These are phyloP conservation scores for Hypolimnas misippus DNA, from an alignment of 2,888 invertebrate species.

Conservation along the genomic window DNA sequence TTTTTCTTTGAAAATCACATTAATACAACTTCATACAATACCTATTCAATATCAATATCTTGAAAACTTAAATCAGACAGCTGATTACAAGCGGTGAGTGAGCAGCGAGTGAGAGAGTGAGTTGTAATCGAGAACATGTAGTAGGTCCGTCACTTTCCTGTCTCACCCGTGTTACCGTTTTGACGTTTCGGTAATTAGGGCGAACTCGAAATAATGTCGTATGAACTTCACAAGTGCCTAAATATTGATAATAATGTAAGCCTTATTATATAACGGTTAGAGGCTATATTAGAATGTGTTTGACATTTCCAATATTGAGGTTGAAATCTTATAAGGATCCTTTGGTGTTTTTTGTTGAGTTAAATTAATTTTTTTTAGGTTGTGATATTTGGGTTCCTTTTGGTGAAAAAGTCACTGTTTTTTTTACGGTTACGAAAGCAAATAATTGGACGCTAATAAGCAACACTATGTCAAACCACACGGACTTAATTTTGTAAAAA, in stretches of 20 bases:
- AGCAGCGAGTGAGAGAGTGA: no score
- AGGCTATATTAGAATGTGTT: not conserved
- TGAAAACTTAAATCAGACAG: no score
- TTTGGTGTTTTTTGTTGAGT: constrained; percentile 1
- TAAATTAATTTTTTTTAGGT: not conserved
- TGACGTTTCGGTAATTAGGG: constrained; percentile 66
- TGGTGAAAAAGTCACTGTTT: not conserved
- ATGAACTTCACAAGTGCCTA: constrained; percentile 8
- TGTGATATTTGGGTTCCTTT: not conserved
- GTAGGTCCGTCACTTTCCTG: constrained; percentile 52
- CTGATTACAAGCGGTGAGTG: no score
- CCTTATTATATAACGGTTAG: not conserved
- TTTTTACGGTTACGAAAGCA: no score
- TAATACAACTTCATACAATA: no score
- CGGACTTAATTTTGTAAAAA: no score
- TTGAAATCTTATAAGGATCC: constrained; percentile 8
- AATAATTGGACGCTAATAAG: no score
- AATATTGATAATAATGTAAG: constrained; percentile 1
- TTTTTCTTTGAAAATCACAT: no score
- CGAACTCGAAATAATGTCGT: constrained; percentile 38
- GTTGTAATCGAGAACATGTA: constrained; percentile 41
- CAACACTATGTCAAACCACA: no score
- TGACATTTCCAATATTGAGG: constrained; percentile 5
- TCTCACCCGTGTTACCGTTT: constrained; percentile 67
- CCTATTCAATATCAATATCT: no score